Evolutionary conservation across 2,888 invertebrate species (phyloP).

Genomic region (Cheilosia vernalis): DNA sequence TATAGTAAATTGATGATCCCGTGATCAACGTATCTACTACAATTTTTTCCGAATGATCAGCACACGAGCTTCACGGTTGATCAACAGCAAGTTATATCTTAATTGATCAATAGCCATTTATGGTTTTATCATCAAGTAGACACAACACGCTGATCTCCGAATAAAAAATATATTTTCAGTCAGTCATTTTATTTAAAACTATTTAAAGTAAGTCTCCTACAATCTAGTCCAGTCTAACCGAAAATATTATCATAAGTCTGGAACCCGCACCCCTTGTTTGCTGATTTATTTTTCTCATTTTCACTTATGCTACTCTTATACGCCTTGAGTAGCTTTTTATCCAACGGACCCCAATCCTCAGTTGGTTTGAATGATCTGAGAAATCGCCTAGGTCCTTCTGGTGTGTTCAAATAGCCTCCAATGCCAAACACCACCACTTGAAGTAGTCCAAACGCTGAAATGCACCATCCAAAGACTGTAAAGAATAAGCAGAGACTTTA

Average conservation of each 20-base stretch:
- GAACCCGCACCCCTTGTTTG: slow-evolving; percentile 78
- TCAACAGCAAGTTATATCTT: too few species aligned
- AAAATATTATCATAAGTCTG: slow-evolving; percentile 82
- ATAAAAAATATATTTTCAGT: too few species aligned
- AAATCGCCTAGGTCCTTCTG: slow-evolving; percentile 77
- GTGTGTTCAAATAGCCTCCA: slow-evolving; percentile 77
- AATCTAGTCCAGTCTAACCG: slow-evolving; percentile 76
- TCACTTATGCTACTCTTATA: slow-evolving; percentile 81
- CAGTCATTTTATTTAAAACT: too few species aligned
- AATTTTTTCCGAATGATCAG: too few species aligned
- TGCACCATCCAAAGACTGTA: slow-evolving; percentile 84
- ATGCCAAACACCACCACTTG: slow-evolving; percentile 84
- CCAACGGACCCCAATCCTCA: slow-evolving; percentile 81
- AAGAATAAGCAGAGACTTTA: background rate
- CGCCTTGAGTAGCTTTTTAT: slow-evolving; percentile 82
- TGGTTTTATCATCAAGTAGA: too few species aligned
- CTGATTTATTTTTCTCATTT: slow-evolving; percentile 77
- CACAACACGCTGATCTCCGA: too few species aligned
- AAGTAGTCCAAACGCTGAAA: slow-evolving; percentile 84
- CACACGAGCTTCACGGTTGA: too few species aligned
- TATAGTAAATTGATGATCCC: too few species aligned
- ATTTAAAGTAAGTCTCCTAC: too few species aligned
- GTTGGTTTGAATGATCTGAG: slow-evolving; percentile 80
- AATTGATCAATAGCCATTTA: too few species aligned
- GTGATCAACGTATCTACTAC: too few species aligned